These are phyloP conservation scores for Tricholauxania praeusta DNA, from an alignment of 2,888 invertebrate species.

Conservation along the genomic window DNA sequence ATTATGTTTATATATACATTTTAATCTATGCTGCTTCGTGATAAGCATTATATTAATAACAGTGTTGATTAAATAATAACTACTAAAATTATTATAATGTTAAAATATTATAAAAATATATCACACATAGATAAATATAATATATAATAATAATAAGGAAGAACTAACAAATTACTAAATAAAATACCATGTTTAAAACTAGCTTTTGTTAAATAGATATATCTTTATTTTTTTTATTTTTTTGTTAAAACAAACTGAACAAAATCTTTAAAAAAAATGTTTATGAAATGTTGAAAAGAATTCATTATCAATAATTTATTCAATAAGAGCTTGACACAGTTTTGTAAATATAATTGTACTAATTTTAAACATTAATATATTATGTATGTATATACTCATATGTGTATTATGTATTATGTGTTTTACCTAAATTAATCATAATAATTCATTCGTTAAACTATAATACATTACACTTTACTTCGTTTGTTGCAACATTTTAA, in stretches of 20 bases:
- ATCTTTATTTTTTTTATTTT: background rate
- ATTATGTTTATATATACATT: no score
- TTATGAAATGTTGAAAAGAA: background rate
- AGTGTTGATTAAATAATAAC: no score
- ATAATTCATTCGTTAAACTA: conserved; percentile 23
- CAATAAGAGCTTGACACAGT: conserved; percentile 18
- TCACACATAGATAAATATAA: no score
- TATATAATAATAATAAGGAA: no score
- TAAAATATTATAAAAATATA: no score
- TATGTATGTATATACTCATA: background rate
- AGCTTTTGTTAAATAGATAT: background rate
- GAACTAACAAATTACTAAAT: no score
- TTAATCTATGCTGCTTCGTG: no score
- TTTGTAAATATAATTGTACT: conserved; percentile 32
- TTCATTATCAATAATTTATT: background rate
- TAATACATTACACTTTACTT: background rate
- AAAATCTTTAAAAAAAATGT: background rate
- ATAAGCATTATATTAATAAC: no score
- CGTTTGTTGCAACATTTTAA: background rate
- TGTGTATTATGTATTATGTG: conserved; percentile 1
- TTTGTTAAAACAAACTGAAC: background rate
- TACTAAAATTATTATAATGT: no score
- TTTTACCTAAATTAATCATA: conserved; percentile 24
- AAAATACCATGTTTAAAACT: conserved; percentile 5
- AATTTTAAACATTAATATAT: conserved; percentile 23